These are phyloP conservation scores for Lathamus discolor DNA, from an alignment of 2,113 vertebrate genomes.

Conservation along the genomic window DNA sequence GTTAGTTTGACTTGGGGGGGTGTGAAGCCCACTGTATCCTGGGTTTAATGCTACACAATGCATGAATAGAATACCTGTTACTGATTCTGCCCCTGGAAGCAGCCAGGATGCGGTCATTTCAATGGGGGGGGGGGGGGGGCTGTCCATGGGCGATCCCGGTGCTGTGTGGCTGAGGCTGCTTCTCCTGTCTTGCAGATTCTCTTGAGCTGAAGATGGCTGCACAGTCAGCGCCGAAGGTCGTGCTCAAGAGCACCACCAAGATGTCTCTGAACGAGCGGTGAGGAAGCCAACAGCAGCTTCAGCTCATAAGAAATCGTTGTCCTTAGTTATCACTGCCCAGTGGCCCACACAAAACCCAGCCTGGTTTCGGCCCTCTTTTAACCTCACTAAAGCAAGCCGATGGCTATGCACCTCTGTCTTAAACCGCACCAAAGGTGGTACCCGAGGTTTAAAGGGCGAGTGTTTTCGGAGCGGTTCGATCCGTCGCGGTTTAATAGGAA, in stretches of 20 bases:
- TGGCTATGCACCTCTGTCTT: conserved; percentile 63
- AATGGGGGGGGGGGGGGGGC: too few species aligned
- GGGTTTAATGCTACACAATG: background rate
- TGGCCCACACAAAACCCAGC: conserved; percentile 46
- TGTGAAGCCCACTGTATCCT: background rate
- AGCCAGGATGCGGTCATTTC: fast-evolving
- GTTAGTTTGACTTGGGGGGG: background rate
- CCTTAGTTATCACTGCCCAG: conserved; percentile 67
- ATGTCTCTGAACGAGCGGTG: conserved; percentile 99
- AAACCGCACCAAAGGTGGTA: conserved; percentile 49
- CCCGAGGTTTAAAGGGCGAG: conserved; percentile 66
- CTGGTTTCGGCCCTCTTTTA: conserved; percentile 64
- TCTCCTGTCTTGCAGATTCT: conserved; percentile 64
- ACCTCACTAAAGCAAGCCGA: conserved; percentile 64
- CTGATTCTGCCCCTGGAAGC: background rate
- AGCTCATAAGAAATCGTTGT: conserved; percentile 75
- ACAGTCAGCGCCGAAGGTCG: conserved; percentile 94
- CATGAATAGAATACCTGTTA: fast-evolving
- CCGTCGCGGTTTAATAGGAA: conserved; percentile 60
- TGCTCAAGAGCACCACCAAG: conserved; percentile 99
- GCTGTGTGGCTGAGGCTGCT: background rate
- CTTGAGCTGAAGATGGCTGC: conserved; percentile 89
- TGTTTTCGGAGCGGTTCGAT: conserved; percentile 41
- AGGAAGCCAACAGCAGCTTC: conserved; percentile 86
- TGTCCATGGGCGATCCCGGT: fast-evolving